Base-by-base conservation (phyloP, 2,797 vertebrate genomes). In the Esox lucius region DNA sequence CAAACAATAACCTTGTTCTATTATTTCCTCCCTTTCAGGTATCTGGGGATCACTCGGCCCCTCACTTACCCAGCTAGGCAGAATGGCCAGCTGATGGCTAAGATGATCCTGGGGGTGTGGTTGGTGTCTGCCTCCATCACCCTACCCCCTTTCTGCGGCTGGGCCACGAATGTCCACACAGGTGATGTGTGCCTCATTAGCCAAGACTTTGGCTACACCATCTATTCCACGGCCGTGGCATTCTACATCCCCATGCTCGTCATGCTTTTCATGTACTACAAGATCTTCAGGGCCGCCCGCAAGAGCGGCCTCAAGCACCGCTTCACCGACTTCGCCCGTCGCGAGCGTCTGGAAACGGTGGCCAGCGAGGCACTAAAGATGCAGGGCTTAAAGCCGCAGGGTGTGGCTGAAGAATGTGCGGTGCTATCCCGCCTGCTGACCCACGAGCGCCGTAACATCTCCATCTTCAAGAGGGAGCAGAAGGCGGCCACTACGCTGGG, bases 261-360 rank as follows among this genome's bases (percentile, higher is more conserved):
- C 78, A 95, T 95, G 94, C 92, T 95, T 77, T 87, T 93, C 87
- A 95, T 95, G 94, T 95, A 95, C 86, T 95, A 95, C 87, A 95
- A 95, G 87, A 95, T 95, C 80, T 95, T 95, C 85, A 90, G 81
- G 83, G 94, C 94, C 0, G 94, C 94, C n/a, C 91, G 94, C 70
- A 95, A 94, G 82, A 94, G 94, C 0, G 91, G 93, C 0, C 93
- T 93, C 82, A 95, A 94, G 81, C 94, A 95, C 81, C 93, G 94
- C 24, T 94, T 94, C 80, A 92, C 89, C 1, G 85, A 93, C 87
- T 81, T 93, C 72, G 84, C 90, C 0, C 91, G 91, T 1, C 91
- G 90, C 0, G 89, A 92, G 24, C 90, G 91, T 19, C 88, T 91
- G 1, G 93, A 92, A 78, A 91, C 88, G 0, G 91, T 87, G 77